phyloP scores from a whole-genome alignment of 1,140 invertebrate species.

The Vanessa atalanta region DNA sequence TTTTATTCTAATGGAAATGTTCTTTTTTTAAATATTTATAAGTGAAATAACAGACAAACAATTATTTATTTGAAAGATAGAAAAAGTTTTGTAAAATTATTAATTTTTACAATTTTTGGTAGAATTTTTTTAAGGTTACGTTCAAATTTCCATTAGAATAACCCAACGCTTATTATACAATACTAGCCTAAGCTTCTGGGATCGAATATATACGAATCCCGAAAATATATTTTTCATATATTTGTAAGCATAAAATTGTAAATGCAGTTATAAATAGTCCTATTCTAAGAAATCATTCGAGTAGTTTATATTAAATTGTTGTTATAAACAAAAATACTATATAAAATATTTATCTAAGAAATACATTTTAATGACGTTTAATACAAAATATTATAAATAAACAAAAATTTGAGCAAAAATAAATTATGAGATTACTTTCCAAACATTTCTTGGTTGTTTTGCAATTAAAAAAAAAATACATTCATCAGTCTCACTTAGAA shows the following conservation, averaged over 20 bases:
- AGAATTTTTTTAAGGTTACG: too few relatives aligned
- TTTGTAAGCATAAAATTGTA: conserved; percentile 24
- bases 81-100: too few relatives aligned
- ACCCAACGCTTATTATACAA: not conserved
- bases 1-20: conserved; percentile 27
- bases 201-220: conserved; percentile 15
- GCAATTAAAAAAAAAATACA: not conserved
- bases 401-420: conserved; percentile 21
- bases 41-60: too few relatives aligned
- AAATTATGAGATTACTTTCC: not conserved
- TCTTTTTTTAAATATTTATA: too few relatives aligned
- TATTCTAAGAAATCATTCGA: conserved; percentile 15
- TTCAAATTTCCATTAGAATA: conserved; percentile 27
- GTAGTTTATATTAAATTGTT: conserved; percentile 5
- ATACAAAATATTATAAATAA: not conserved
- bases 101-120: too few relatives aligned
- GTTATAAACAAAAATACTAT: too few relatives aligned
- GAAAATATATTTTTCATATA: conserved; percentile 25
- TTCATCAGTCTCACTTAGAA: not conserved
- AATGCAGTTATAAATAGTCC: conserved; percentile 22
- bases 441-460: not conserved
- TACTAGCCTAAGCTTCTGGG: conserved; percentile 11
- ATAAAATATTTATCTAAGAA: too few relatives aligned
- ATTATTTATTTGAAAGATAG: too few relatives aligned
- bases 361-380: too few relatives aligned